Evolutionary conservation across 2,888 invertebrate species (phyloP).

Genomic region (Synergus laeviventris): DNA sequence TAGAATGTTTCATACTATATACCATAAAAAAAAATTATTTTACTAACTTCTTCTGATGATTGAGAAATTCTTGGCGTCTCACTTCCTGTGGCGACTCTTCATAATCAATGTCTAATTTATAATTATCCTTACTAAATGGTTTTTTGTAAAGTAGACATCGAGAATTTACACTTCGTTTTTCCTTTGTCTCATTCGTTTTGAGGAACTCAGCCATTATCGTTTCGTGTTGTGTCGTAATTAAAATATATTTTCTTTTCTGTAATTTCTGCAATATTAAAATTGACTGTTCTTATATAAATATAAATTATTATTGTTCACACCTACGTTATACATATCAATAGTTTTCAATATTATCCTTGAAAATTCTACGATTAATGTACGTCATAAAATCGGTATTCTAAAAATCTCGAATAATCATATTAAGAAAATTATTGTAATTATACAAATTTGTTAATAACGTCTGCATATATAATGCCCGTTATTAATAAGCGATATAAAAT

Average conservation of each 20-base stretch:
- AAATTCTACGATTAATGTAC: too few species aligned
- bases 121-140: constrained; percentile 68
- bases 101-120: constrained; percentile 63
- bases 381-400: too few species aligned
- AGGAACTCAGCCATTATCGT: constrained; percentile 21
- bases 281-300: background rate
- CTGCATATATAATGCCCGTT: too few species aligned
- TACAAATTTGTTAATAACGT: too few species aligned
- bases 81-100: constrained; percentile 70
- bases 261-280: background rate
- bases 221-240: background rate
- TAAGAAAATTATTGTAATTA: too few species aligned
- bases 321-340: too few species aligned
- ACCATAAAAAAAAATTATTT: background rate
- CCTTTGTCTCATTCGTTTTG: background rate
- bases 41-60: constrained; percentile 69
- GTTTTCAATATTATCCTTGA: too few species aligned
- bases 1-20: too few species aligned
- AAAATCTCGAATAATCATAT: too few species aligned
- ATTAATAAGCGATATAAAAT: too few species aligned
- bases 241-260: background rate
- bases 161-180: constrained; percentile 24
- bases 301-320: background rate
- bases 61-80: constrained; percentile 66
- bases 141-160: constrained; percentile 68